These are phyloP conservation scores for Syngnathus acus DNA, from an alignment of 2,797 vertebrate genomes.

Conservation along the genomic window DNA sequence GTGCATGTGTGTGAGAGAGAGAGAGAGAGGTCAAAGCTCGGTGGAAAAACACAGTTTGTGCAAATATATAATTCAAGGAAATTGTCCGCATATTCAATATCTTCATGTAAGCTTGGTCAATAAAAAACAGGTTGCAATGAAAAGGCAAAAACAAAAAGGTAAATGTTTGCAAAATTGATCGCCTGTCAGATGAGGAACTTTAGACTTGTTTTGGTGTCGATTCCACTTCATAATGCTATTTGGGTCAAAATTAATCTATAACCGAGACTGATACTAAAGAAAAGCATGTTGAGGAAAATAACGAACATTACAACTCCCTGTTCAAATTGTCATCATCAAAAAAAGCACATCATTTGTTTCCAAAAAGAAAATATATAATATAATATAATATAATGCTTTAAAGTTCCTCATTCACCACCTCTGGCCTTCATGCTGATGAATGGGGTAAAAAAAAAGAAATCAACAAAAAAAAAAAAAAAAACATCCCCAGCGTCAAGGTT, in stretches of 20 bases:
- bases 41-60: slow-evolving; percentile 29
- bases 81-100: slow-evolving; percentile 17
- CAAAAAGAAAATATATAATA: too few species aligned
- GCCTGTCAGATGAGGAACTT: background rate
- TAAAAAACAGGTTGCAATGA: background rate
- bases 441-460: background rate
- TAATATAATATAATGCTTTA: background rate
- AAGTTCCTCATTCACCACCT: background rate
- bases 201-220: background rate
- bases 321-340: too few species aligned
- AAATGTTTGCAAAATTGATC: background rate
- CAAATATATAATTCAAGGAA: slow-evolving; percentile 33
- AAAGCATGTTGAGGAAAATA: background rate
- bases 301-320: too few species aligned
- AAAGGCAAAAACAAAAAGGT: slow-evolving; percentile 1
- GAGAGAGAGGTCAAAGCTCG: slow-evolving; percentile 37
- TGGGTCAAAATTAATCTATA: too few species aligned
- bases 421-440: background rate
- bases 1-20: too few species aligned
- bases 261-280: background rate
- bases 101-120: slow-evolving; percentile 1
- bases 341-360: too few species aligned
- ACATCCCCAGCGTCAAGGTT: slow-evolving; percentile 10
- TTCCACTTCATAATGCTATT: background rate
- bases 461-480: background rate